Evolutionary conservation across 2,113 vertebrate genomes (phyloP), one percentile per base, ranked within the genome.

Genomic region (Hippocampus abdominalis): DNA sequence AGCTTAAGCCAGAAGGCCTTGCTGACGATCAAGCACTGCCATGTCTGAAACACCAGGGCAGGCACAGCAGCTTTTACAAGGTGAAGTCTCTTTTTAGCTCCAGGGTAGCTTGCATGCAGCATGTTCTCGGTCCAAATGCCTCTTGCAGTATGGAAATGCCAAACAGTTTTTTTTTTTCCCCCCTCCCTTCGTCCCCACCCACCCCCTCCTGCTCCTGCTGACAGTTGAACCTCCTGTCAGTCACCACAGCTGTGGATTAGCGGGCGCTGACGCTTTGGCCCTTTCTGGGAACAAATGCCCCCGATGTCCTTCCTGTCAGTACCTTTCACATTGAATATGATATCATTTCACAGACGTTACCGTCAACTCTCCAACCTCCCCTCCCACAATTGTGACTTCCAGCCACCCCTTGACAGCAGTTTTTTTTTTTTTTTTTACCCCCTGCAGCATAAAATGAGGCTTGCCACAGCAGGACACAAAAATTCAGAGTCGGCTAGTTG

Each of bases 221-320:
- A 86, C 84, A 74, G 76, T 79, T 39, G 65, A 68, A 63, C 57
- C 61, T 61, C 69, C 25, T 76, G 87, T 89, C 86, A 81, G 27
- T 87, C 87, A 85, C 8, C 82, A 10, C 68, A 23, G 71, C 75
- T 77, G 64, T 51, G 68, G 80, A 80, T 87, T 70, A 83, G 70
- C 67, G 69, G 0, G 20, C 53, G 61, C 70, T 77, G 82, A 84
- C 66, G 66, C 62, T 57, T 57, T 72, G 75, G 76, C 69, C 69
- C 72, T 72, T 74, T 73, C 82, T 59, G 80, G 81, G 76, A 80
- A 53, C 54, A 39, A 78, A 67, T 15, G 65, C 71, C 25, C 25
- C 48, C 32, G 32, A 36, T 75, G 82, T 78, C 84, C 80, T 84
- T 81, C 79, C 85, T 76, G 84, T 88, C 89, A 86, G 80, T 84